Conservation (phyloP, 2,113 vertebrate genomes). For the Copsychus sechellarum region DNA sequence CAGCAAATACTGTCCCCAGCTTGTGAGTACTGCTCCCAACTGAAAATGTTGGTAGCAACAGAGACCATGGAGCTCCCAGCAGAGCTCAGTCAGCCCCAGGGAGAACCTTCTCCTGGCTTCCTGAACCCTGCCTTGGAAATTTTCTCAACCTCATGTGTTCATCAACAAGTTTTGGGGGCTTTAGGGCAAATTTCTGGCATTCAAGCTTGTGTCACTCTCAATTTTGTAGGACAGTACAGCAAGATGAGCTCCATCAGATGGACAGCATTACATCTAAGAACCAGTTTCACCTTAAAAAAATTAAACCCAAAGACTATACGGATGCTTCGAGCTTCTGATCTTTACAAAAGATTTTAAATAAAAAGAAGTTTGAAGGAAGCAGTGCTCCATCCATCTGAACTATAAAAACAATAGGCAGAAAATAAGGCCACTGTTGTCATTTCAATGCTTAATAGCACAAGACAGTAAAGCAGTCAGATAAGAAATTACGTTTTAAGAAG, state of each 20-base stretch:
- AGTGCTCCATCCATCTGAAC: background rate
- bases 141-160: background rate
- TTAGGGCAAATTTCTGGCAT: background rate
- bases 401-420: background rate
- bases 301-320: background rate
- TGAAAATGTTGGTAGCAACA: background rate
- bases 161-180: background rate
- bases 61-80: rapidly evolving
- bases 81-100: background rate
- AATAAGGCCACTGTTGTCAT: background rate
- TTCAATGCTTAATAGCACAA: background rate
- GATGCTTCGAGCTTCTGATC: background rate
- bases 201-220: background rate
- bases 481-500: background rate
- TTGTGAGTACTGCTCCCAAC: background rate
- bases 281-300: background rate
- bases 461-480: background rate
- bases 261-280: background rate
- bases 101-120: background rate
- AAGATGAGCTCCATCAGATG: background rate
- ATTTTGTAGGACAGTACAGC: background rate
- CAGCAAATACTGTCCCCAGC: background rate
- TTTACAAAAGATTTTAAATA: background rate
- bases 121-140: background rate
- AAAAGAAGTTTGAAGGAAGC: background rate